Conservation (phyloP, 2,888 invertebrate species). For the Aporophyla nigra region DNA sequence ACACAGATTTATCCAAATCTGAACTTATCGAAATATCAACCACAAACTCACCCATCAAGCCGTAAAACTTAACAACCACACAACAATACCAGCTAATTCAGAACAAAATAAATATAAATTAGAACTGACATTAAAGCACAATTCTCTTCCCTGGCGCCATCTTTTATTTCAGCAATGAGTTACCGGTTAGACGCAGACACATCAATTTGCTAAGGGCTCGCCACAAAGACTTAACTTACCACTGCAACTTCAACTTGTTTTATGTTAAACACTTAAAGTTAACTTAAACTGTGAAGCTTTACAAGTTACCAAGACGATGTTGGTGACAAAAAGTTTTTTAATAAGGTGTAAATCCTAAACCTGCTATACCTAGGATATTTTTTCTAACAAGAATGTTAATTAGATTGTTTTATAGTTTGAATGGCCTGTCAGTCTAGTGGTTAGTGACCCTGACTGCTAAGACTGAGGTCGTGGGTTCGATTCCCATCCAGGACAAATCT, state of each 20-base stretch:
- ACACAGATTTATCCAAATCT: background rate
- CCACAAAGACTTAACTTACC: conserved; percentile 47
- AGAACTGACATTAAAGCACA: background rate
- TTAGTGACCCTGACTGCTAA: too few relatives aligned
- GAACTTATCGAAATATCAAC: background rate
- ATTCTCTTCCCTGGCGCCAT: conserved; percentile 41
- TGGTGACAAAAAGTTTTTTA: conserved; percentile 6
- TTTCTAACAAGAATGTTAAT: too few relatives aligned
- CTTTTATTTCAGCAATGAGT: conserved; percentile 34
- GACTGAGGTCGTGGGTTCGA: too few relatives aligned
- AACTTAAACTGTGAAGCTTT: conserved; percentile 33
- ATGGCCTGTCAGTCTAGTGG: too few relatives aligned
- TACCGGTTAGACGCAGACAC: conserved; percentile 45
- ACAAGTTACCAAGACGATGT: background rate
- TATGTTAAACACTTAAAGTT: conserved; percentile 53
- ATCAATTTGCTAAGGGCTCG: conserved; percentile 49
- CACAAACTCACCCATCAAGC: background rate
- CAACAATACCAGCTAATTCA: conserved; percentile 14
- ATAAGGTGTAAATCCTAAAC: background rate
- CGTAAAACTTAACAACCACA: background rate
- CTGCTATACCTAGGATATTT: too few relatives aligned
- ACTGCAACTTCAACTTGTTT: conserved; percentile 52
- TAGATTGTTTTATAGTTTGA: too few relatives aligned
- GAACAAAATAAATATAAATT: conserved; percentile 33
- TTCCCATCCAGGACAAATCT: too few relatives aligned